These are phyloP conservation scores for Gymnothorax javanicus DNA, from an alignment of 2,797 vertebrate genomes.

Conservation along the genomic window DNA sequence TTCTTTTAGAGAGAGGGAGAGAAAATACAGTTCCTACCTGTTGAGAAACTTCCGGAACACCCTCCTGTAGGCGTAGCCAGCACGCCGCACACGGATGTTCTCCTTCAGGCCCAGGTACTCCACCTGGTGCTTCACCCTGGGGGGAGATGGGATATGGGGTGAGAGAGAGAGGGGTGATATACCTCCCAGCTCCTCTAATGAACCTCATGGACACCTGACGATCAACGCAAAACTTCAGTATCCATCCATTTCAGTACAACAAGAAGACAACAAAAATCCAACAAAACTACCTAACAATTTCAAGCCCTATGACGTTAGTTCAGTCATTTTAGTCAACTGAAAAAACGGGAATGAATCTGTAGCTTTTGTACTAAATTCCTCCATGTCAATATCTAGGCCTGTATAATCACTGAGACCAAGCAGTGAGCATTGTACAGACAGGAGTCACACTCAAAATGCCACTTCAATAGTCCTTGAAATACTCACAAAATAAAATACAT, in stretches of 20 bases:
- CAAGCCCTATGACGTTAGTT: neutral
- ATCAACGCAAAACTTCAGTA: neutral
- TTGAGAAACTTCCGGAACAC: constrained; percentile 94
- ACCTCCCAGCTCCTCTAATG: neutral
- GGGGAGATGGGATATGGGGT: constrained; percentile 25
- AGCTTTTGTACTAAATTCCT: neutral
- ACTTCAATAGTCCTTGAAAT: neutral
- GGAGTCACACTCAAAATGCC: neutral
- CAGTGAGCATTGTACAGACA: neutral
- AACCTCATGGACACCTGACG: neutral
- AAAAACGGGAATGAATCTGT: neutral
- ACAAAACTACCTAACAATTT: neutral
- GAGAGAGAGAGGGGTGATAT: neutral
- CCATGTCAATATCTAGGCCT: neutral
- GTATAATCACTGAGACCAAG: neutral
- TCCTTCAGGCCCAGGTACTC: constrained; percentile 97
- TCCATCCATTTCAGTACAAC: neutral
- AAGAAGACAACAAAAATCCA: neutral
- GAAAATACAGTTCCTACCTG: constrained; percentile 71
- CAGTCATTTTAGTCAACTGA: neutral
- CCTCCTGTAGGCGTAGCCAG: constrained; percentile 94
- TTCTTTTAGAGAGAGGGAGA: neutral
- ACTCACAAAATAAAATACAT: neutral
- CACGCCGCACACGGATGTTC: constrained; percentile 95
- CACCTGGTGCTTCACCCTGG: constrained; percentile 95